phyloP scores from a whole-genome alignment of 1,140 invertebrate species.

The Lamellibrachia luymesi region DNA sequence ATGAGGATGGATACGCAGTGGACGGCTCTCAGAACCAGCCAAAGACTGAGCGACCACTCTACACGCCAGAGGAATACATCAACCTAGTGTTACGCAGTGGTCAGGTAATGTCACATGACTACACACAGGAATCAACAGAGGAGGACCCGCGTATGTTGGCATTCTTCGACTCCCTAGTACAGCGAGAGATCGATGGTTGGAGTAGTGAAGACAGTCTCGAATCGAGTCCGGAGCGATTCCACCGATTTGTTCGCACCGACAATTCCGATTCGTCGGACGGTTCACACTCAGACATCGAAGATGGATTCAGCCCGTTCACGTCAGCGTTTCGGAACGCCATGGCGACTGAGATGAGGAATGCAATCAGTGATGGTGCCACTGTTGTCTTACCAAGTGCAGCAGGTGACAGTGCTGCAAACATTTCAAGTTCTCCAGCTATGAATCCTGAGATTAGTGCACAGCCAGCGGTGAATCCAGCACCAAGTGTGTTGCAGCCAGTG shows the following conservation, averaged over 20 bases:
- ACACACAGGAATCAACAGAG: conserved; percentile 75
- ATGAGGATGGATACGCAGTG: background rate
- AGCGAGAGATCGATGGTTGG: conserved; percentile 77
- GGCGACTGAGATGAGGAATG: conserved; percentile 29
- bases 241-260: conserved; percentile 18
- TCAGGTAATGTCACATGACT: conserved; percentile 62
- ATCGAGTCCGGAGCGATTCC: conserved; percentile 20
- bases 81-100: conserved; percentile 76
- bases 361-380: conserved; percentile 2
- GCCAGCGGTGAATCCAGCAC: background rate
- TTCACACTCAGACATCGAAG: conserved; percentile 14
- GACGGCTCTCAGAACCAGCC: background rate
- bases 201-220: conserved; percentile 37
- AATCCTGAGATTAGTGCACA: background rate
- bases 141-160: conserved; percentile 95
- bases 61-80: conserved; percentile 83
- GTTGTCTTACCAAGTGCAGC: background rate
- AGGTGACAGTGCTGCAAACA: conserved; percentile 25
- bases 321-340: conserved; percentile 47
- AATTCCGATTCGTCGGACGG: conserved; percentile 28
- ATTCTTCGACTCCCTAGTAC: conserved; percentile 90
- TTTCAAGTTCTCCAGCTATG: conserved; percentile 28
- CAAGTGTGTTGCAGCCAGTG: background rate
- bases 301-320: conserved; percentile 43
- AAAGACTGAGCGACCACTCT: conserved; percentile 69